Percentiles rank a stretch among this genome's conserved stretches.
phyloP scores from a whole-genome alignment of 2,797 vertebrate species.

The Ctenosaura bakeri region DNA sequence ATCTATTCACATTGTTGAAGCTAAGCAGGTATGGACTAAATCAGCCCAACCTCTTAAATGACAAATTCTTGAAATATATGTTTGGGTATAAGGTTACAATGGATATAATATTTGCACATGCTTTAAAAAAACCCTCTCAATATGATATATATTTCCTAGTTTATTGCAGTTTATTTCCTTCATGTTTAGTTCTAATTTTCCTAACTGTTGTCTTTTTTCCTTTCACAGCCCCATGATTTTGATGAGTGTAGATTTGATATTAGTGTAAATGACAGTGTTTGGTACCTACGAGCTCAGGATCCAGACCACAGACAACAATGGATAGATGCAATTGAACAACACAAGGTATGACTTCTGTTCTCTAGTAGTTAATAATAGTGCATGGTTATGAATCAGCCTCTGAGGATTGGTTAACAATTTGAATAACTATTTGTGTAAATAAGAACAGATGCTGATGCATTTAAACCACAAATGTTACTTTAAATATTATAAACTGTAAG shows the following conservation, averaged over 20 bases:
- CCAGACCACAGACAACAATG: slow-evolving; percentile 91
- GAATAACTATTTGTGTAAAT: not conserved
- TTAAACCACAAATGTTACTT: not conserved
- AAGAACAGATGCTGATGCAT: not conserved
- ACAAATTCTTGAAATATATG: not conserved
- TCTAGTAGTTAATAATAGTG: slow-evolving; percentile 11
- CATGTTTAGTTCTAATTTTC: slow-evolving; percentile 49
- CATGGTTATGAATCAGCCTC: not conserved
- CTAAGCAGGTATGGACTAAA: not conserved
- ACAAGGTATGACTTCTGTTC: slow-evolving; percentile 85
- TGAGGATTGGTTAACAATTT: slow-evolving; percentile 6
- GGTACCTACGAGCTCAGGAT: slow-evolving; percentile 95
- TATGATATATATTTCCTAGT: not conserved
- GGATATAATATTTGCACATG: not conserved
- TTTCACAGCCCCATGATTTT: slow-evolving; percentile 91
- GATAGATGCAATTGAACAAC: slow-evolving; percentile 93
- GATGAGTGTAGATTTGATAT: slow-evolving; percentile 96
- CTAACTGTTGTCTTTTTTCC: slow-evolving; percentile 58
- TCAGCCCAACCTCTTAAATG: not conserved
- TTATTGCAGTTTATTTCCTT: not conserved
- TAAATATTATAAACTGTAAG: not conserved
- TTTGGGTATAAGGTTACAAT: not conserved
- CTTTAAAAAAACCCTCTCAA: not conserved
- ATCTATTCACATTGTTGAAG: not conserved
- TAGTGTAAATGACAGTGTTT: slow-evolving; percentile 95